Conservation (phyloP, 1,140 invertebrate species). For the Orussus abietinus region DNA sequence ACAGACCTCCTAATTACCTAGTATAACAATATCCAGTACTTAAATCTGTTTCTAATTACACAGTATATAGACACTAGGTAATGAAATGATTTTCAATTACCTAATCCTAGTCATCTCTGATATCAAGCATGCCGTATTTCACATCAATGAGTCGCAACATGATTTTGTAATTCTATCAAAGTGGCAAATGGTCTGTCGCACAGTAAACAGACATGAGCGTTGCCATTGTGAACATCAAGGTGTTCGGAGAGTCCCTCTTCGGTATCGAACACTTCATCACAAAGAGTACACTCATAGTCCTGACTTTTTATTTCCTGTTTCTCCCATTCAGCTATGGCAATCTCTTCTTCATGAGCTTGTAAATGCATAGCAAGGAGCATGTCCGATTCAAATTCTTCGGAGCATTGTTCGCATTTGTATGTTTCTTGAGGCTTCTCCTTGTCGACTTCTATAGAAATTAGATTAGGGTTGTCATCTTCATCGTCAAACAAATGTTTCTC, state of each 20-base stretch:
- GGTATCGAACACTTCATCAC: slow-evolving; percentile 33
- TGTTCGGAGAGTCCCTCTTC: slow-evolving; percentile 38
- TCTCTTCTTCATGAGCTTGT: slow-evolving; percentile 43
- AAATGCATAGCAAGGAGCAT: slow-evolving; percentile 42
- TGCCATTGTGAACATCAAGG: slow-evolving; percentile 36
- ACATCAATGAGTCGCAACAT: slow-evolving; percentile 43
- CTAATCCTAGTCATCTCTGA: too few species aligned
- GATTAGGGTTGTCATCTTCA: slow-evolving; percentile 45
- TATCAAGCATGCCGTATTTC: too few species aligned
- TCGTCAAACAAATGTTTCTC: slow-evolving; percentile 44
- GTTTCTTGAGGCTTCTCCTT: slow-evolving; percentile 8
- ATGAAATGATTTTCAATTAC: not conserved
- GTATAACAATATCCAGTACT: too few species aligned
- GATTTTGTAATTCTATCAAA: slow-evolving; percentile 38
- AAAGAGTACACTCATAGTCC: slow-evolving; percentile 33
- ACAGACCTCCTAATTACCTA: too few species aligned
- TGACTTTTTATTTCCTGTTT: slow-evolving; percentile 24
- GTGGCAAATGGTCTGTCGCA: slow-evolving; percentile 42
- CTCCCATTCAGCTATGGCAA: slow-evolving; percentile 42
- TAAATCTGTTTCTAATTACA: too few species aligned
- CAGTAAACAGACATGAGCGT: slow-evolving; percentile 39
- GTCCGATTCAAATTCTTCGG: slow-evolving; percentile 33
- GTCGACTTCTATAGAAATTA: slow-evolving; percentile 32
- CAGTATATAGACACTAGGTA: too few species aligned
- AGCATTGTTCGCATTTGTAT: slow-evolving; percentile 37